These are phyloP conservation scores for Albula goreensis DNA, from an alignment of 2,113 vertebrate species.

Conservation along the genomic window DNA sequence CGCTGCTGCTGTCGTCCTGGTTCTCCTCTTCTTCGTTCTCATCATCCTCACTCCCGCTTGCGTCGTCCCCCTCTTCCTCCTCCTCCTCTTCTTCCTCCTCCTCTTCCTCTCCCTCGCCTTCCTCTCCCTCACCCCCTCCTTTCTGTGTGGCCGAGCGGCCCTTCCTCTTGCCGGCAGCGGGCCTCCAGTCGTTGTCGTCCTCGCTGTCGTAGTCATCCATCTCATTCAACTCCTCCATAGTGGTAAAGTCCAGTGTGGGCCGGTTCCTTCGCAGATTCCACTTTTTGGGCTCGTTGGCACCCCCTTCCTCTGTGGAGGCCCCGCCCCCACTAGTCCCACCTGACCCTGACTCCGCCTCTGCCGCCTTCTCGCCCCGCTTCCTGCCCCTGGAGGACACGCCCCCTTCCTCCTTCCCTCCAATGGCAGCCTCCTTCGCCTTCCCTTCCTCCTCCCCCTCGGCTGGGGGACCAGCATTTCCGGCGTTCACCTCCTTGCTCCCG, in stretches of 20 bases:
- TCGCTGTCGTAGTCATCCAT: conserved; percentile 99
- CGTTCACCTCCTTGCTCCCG: conserved; percentile 61
- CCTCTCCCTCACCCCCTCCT: conserved; percentile 80
- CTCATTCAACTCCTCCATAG: conserved; percentile 94
- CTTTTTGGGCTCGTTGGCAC: conserved; percentile 86
- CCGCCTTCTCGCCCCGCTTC: conserved; percentile 73
- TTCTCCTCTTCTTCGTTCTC: conserved; percentile 64
- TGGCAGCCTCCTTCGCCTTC: conserved; percentile 70
- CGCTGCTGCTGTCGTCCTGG: conserved; percentile 72
- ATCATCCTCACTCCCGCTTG: conserved; percentile 77
- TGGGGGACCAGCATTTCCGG: conserved; percentile 57
- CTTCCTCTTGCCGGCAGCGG: conserved; percentile 82
- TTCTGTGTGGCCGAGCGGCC: conserved; percentile 74
- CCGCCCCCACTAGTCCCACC: conserved; percentile 46
- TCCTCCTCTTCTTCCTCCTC: conserved; percentile 76
- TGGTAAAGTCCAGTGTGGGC: conserved; percentile 90
- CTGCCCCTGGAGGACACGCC: conserved; percentile 47
- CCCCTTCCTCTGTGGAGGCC: conserved; percentile 71
- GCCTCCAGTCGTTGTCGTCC: conserved; percentile 97
- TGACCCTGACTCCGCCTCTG: conserved; percentile 59
- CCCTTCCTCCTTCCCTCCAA: conserved; percentile 76
- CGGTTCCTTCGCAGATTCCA: conserved; percentile 96
- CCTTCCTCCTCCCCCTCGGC: conserved; percentile 58
- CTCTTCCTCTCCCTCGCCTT: conserved; percentile 69
- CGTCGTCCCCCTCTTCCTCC: conserved; percentile 71